These are phyloP conservation scores for Mus spretus DNA, from an alignment of 2,797 vertebrate genomes.

Conservation along the genomic window DNA sequence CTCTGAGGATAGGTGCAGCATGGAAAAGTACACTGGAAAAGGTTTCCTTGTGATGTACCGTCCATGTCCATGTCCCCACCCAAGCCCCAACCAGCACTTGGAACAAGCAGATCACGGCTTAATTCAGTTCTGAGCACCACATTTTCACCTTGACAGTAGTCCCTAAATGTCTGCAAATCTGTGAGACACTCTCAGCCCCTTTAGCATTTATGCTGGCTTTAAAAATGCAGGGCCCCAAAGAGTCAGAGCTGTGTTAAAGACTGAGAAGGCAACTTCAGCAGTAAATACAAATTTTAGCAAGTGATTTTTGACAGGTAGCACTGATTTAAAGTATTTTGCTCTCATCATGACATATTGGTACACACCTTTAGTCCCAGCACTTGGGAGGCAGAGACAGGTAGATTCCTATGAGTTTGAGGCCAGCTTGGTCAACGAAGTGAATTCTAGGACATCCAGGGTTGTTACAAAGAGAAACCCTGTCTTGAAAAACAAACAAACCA, in stretches of 20 bases:
- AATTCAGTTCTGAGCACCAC: background rate
- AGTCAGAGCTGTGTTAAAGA: constrained; percentile 25
- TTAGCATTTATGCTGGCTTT: constrained; percentile 6
- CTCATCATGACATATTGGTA: background rate
- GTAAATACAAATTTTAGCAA: background rate
- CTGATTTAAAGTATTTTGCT: constrained; percentile 33
- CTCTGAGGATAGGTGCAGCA: background rate
- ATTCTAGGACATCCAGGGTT: background rate
- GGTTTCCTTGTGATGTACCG: background rate
- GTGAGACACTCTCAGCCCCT: background rate
- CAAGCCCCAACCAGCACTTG: background rate
- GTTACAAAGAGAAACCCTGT: background rate
- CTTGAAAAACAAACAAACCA: background rate
- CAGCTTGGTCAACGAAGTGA: background rate
- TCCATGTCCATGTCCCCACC: background rate
- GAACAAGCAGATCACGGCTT: constrained; percentile 46
- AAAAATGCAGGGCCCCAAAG: background rate
- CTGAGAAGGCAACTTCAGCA: background rate
- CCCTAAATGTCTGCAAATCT: constrained; percentile 36
- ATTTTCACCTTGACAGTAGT: background rate
- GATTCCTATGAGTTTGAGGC: background rate
- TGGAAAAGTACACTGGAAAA: background rate
- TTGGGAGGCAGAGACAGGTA: background rate
- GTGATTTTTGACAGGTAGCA: constrained; percentile 27
- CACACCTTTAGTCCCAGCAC: background rate